Percentiles rank a stretch among this genome's conserved stretches.
Evolutionary conservation across 2,113 vertebrate genomes (phyloP).

Genomic region (Mus musculus): GRCm39 chr4:101496501-101497000

Average conservation of each 20-base stretch:
- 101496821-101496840: not conserved
- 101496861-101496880: not conserved
- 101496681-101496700: not conserved
- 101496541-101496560: constrained; percentile 97
- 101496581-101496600: constrained; percentile 98
- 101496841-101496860: too few species aligned
- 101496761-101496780: not conserved
- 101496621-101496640: constrained; percentile 98
- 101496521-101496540: constrained; percentile 97
- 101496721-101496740: not conserved
- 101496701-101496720: not conserved
- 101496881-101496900: not conserved
- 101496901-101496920: not conserved
- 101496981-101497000: not conserved
- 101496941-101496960: not conserved
- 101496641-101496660: constrained; percentile 80
- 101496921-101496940: not conserved
- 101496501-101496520: constrained; percentile 98
- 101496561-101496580: constrained; percentile 99
- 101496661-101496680: rapidly evolving
- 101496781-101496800: not conserved
- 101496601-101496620: constrained; percentile 97
- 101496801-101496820: not conserved
- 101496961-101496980: not conserved
- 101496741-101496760: constrained; percentile 18